Conservation (phyloP, 2,113 vertebrate species). For the Ascaphus truei region DNA sequence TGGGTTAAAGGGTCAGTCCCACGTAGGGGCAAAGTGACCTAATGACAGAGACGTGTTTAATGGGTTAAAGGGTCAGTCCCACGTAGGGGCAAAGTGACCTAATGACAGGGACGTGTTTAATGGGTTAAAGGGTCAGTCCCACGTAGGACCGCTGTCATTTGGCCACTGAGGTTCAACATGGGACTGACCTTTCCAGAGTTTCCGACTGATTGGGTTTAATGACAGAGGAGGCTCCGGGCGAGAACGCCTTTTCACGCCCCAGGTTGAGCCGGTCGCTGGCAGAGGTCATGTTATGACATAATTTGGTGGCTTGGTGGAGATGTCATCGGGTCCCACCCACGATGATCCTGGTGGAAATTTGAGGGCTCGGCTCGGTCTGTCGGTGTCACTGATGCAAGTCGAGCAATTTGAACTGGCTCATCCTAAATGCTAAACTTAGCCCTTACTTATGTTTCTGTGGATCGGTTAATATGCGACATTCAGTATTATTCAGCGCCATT, state of each 20-base stretch:
- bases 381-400: conserved; percentile 20
- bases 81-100: no score
- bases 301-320: conserved; percentile 19
- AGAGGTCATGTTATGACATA: conserved; percentile 26
- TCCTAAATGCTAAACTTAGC: conserved; percentile 20
- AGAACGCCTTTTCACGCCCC: conserved; percentile 18
- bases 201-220: no score
- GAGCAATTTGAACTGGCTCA: conserved; percentile 17
- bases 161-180: no score
- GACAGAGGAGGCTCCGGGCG: not conserved
- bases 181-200: no score
- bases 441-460: not conserved
- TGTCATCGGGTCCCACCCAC: conserved; percentile 28
- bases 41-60: no score
- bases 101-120: no score
- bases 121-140: no score
- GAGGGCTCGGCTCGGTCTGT: conserved; percentile 14
- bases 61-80: no score
- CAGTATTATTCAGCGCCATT: no score
- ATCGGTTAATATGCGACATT: not conserved
- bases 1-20: no score
- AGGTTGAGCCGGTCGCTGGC: conserved; percentile 20
- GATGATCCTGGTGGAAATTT: conserved; percentile 26
- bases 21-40: no score
- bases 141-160: no score